phyloP scores from a whole-genome alignment of 2,113 vertebrate genomes.

The Eolophus roseicapilla region DNA sequence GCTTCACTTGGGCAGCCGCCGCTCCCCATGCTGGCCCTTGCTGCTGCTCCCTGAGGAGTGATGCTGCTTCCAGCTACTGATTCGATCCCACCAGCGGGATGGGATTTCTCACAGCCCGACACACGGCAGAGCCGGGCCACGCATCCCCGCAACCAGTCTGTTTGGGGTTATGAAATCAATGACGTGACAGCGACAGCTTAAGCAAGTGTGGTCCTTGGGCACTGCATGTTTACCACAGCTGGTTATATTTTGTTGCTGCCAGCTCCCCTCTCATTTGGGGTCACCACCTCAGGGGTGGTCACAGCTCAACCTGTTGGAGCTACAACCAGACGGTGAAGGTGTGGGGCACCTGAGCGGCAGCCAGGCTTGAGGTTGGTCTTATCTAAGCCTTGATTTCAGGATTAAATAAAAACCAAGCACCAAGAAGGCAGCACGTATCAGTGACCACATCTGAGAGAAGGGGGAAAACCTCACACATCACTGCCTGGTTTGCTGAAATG shows the following conservation, averaged over 20 bases:
- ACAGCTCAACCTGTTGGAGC: rapidly evolving
- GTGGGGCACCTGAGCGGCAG: not conserved
- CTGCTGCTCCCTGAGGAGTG: not conserved
- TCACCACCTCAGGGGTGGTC: not conserved
- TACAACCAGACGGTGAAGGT: rapidly evolving
- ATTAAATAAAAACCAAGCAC: not conserved
- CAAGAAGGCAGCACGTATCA: not conserved
- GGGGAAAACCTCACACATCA: not conserved
- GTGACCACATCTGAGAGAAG: conserved; percentile 4
- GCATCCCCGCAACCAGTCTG: rapidly evolving
- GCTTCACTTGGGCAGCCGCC: not conserved
- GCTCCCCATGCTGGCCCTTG: not conserved
- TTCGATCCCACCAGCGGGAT: rapidly evolving
- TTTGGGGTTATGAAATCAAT: not conserved
- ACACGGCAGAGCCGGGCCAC: rapidly evolving
- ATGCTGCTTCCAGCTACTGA: not conserved
- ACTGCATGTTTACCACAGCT: rapidly evolving
- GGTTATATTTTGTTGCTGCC: not conserved
- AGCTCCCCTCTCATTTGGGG: not conserved
- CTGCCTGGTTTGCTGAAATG: conserved; percentile 29
- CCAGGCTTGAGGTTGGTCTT: not conserved
- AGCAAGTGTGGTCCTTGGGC: not conserved
- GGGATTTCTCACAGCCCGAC: not conserved
- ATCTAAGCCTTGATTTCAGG: not conserved
- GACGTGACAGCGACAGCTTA: not conserved